Conservation (phyloP, 2,888 invertebrate genomes). For the Monopis laevigella region DNA sequence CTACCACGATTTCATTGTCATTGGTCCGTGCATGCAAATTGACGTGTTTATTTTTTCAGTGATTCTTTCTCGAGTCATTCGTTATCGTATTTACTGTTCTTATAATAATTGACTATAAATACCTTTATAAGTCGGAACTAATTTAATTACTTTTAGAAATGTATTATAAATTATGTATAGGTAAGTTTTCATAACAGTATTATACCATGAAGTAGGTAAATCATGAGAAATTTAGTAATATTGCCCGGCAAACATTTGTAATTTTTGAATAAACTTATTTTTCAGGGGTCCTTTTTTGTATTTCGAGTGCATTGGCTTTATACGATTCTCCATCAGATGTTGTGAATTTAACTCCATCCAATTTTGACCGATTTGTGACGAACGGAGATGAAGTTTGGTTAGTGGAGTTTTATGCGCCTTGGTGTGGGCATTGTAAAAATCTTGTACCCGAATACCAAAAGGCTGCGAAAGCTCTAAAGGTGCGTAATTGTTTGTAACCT, state of each 20-base stretch:
- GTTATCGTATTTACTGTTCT: too few species aligned
- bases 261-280: constrained; percentile 17
- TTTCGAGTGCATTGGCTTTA: constrained; percentile 49
- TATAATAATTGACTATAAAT: too few species aligned
- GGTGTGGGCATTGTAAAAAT: constrained; percentile 93
- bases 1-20: constrained; percentile 37
- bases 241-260: constrained; percentile 21
- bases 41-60: constrained; percentile 50
- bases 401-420: constrained; percentile 96
- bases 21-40: constrained; percentile 27
- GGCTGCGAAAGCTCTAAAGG: constrained; percentile 91
- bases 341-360: constrained; percentile 83
- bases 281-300: constrained; percentile 28
- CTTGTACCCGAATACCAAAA: constrained; percentile 94
- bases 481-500: constrained; percentile 31
- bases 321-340: constrained; percentile 81
- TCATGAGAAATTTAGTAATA: too few species aligned
- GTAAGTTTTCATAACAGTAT: constrained; percentile 48
- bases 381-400: constrained; percentile 91
- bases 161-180: constrained; percentile 20
- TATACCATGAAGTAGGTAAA: too few species aligned
- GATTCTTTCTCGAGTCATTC: too few species aligned
- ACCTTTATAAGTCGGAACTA: too few species aligned
- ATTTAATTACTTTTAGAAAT: too few species aligned
- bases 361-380: constrained; percentile 86